Evolutionary conservation across 2,797 vertebrate genomes (phyloP).

Genomic region (Sebastes dallii): DNA sequence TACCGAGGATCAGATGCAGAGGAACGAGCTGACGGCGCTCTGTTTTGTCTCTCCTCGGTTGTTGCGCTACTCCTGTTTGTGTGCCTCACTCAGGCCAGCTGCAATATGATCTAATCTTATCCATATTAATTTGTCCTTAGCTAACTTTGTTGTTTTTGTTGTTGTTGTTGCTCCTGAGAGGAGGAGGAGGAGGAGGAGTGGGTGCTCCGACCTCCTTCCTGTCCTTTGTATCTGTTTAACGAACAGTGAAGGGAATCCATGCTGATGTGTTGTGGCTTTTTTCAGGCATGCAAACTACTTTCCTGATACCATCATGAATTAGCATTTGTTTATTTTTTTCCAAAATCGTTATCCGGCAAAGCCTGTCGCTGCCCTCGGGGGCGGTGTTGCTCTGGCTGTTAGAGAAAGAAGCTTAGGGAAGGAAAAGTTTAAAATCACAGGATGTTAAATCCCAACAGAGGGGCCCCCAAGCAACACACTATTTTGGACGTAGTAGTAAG

Average conservation of each 20-base stretch:
- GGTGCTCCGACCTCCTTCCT: neutral
- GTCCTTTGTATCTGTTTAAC: constrained; percentile 22
- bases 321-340: neutral
- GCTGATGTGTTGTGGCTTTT: neutral
- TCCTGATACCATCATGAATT: constrained; percentile 32
- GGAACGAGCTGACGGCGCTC: constrained; percentile 1
- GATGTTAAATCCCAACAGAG: neutral
- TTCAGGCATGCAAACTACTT: constrained; percentile 18
- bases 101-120: constrained; percentile 22
- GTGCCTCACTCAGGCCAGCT: neutral
- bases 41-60: constrained; percentile 3
- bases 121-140: constrained; percentile 7
- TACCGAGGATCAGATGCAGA: constrained; percentile 16
- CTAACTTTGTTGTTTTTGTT: constrained; percentile 16
- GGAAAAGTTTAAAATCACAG: neutral
- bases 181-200: neutral
- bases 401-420: neutral
- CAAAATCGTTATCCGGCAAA: neutral
- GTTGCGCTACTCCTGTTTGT: constrained; percentile 32
- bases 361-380: neutral
- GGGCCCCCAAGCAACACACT: neutral
- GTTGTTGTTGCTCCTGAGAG: neutral
- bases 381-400: neutral
- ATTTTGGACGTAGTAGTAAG: neutral
- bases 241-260: neutral